Conservation (phyloP, 2,797 vertebrate genomes). For the Characodon lateralis region DNA sequence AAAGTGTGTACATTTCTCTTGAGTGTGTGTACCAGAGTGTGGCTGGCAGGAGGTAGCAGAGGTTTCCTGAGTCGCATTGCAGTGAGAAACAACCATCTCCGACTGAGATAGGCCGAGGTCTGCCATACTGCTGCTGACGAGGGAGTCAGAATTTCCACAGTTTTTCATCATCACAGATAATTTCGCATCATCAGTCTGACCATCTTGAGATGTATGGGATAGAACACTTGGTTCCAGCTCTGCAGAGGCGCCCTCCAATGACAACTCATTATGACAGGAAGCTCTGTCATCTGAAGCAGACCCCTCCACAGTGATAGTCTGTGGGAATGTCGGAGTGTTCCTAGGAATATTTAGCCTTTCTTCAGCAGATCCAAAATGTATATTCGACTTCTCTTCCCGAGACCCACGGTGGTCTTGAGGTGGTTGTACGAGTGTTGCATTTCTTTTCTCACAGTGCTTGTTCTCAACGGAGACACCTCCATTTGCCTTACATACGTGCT, state of each 20-base stretch:
- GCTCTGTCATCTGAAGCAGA: constrained; percentile 65
- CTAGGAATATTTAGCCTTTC: constrained; percentile 28
- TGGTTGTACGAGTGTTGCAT: constrained; percentile 20
- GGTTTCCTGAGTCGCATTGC: constrained; percentile 63
- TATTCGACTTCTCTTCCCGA: constrained; percentile 52
- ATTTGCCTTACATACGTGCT: constrained; percentile 21
- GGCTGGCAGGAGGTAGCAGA: constrained; percentile 62
- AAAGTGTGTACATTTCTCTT: constrained; percentile 45
- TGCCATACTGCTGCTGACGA: constrained; percentile 7
- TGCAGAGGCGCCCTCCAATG: constrained; percentile 65
- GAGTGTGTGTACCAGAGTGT: constrained; percentile 36
- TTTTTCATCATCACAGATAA: constrained; percentile 35
- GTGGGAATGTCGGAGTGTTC: constrained; percentile 10
- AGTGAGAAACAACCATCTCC: constrained; percentile 19
- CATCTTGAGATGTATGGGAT: constrained; percentile 55
- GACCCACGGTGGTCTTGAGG: constrained; percentile 60
- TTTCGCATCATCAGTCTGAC: constrained; percentile 63
- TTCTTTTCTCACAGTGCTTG: constrained; percentile 55
- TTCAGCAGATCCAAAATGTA: constrained; percentile 32
- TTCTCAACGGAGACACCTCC: constrained; percentile 50
- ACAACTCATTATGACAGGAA: constrained; percentile 67
- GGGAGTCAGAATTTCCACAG: constrained; percentile 20
- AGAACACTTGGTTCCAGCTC: constrained; percentile 78
- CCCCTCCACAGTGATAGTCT: constrained; percentile 38
- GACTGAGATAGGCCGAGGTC: constrained; percentile 30